Evolutionary conservation across 2,113 vertebrate species (phyloP).

Genomic region (Dipodomys ordii): DNA sequence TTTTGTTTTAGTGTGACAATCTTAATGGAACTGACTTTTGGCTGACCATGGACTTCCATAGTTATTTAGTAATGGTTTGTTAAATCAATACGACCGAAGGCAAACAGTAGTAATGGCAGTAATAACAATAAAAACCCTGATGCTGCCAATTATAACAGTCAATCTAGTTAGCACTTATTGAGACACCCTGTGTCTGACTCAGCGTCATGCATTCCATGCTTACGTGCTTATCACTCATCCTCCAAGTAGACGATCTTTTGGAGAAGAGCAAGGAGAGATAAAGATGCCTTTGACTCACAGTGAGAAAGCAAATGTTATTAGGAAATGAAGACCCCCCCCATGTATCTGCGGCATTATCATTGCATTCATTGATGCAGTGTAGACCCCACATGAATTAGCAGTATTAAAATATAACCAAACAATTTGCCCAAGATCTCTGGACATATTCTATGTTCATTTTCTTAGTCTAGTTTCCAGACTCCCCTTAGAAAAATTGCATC

Average conservation of each 20-base stretch:
- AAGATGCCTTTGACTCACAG: not conserved
- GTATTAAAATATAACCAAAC: not conserved
- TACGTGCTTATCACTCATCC: not conserved
- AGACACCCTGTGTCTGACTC: not conserved
- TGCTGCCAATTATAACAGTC: too few species aligned
- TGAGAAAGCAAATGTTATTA: too few species aligned
- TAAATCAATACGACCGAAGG: conserved; percentile 19
- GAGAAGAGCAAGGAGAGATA: not conserved
- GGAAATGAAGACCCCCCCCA: not conserved
- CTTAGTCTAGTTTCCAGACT: not conserved
- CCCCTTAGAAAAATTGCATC: not conserved
- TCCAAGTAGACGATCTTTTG: not conserved
- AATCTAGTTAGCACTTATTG: not conserved
- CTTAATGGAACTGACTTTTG: not conserved
- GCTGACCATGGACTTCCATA: not conserved
- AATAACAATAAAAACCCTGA: not conserved
- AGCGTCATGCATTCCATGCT: not conserved
- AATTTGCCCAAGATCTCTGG: not conserved
- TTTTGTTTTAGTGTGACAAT: not conserved
- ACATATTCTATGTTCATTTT: not conserved
- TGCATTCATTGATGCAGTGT: too few species aligned
- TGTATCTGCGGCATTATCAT: not conserved
- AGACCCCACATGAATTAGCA: not conserved
- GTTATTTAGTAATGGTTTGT: conserved; percentile 6
- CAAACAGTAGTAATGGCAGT: not conserved